These are phyloP conservation scores for Trichogramma pretiosum DNA, from an alignment of 1,140 invertebrate species.

Conservation along the genomic window DNA sequence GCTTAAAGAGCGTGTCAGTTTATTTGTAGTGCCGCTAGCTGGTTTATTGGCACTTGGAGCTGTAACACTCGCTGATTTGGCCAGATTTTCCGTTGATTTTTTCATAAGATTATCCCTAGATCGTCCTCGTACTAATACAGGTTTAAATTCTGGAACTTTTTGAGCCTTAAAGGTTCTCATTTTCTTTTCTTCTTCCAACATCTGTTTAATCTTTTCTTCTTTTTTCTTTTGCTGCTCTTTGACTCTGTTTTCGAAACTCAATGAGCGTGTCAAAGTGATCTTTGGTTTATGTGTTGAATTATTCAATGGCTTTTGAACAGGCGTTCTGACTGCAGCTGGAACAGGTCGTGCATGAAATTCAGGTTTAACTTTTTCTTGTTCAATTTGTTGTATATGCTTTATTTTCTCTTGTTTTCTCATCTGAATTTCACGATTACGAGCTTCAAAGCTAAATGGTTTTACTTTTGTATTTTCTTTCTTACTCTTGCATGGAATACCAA, in stretches of 20 bases:
- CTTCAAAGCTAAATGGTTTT: conserved; percentile 50
- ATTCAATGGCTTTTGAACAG: conserved; percentile 13
- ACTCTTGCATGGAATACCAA: conserved; percentile 33
- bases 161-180: conserved; percentile 44
- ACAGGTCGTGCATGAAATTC: conserved; percentile 44
- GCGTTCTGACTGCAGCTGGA: conserved; percentile 24
- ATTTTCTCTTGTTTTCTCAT: conserved; percentile 48
- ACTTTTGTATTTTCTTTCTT: conserved; percentile 27
- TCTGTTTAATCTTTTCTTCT: conserved; percentile 46
- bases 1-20: neutral
- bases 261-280: conserved; percentile 32
- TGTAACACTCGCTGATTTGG: neutral
- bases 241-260: conserved; percentile 49
- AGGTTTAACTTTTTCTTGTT: conserved; percentile 29
- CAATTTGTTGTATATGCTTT: conserved; percentile 33
- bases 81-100: conserved; percentile 10
- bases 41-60: too few relatives aligned
- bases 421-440: conserved; percentile 41
- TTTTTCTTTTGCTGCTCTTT: conserved; percentile 40
- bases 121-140: conserved; percentile 25
- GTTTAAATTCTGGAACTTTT: conserved; percentile 40
- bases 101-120: conserved; percentile 18
- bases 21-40: neutral
- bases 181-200: conserved; percentile 39
- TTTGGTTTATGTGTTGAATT: conserved; percentile 16